These are phyloP conservation scores for Drosophila arawakana DNA, from an alignment of 1,140 invertebrate species.

Conservation along the genomic window DNA sequence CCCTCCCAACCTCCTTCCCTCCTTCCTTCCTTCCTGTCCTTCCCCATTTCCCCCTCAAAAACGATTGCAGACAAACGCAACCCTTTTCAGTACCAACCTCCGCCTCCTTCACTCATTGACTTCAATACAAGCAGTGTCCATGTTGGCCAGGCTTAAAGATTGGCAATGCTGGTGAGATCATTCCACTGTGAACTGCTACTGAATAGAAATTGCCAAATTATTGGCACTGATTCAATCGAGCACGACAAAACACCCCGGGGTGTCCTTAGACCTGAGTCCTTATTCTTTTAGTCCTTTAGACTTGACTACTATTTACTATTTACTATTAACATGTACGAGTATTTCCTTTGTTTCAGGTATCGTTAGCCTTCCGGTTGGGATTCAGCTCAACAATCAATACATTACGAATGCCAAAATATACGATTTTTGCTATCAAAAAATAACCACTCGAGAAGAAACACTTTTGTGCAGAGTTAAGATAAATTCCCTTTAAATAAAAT, in stretches of 20 bases:
- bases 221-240: conserved; percentile 78
- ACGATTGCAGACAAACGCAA: conserved; percentile 26
- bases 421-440: too few species aligned
- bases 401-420: not conserved
- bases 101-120: too few species aligned
- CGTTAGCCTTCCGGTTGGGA: not conserved
- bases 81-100: conserved; percentile 50
- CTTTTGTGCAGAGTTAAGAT: too few species aligned
- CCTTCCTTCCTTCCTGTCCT: not conserved
- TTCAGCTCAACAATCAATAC: not conserved
- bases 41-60: conserved; percentile 15
- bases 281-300: conserved; percentile 24
- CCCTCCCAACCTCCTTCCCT: not conserved
- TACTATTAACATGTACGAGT: conserved; percentile 1
- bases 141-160: conserved; percentile 1
- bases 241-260: conserved; percentile 39
- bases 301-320: not conserved
- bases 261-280: conserved; percentile 24
- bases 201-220: conserved; percentile 80
- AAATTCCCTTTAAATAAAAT: too few species aligned
- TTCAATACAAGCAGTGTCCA: conserved; percentile 4
- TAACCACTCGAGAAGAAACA: too few species aligned
- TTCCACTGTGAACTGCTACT: conserved; percentile 58
- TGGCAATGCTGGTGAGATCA: conserved; percentile 50
- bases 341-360: conserved; percentile 11